These are phyloP conservation scores for Balaeniceps rex DNA, from an alignment of 2,113 vertebrate species.

Conservation along the genomic window DNA sequence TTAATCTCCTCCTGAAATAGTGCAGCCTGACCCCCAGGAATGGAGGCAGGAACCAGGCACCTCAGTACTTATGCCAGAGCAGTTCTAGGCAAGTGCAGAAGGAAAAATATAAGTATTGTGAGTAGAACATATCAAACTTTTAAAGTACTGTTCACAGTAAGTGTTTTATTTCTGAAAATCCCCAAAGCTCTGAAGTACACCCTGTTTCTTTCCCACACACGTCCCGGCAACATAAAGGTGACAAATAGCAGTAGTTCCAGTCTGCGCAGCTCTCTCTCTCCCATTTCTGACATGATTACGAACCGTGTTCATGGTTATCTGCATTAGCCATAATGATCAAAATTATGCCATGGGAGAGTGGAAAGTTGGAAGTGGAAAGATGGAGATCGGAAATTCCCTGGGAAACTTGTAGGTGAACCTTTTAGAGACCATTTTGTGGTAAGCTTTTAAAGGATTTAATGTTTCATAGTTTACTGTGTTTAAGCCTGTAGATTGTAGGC, in stretches of 20 bases:
- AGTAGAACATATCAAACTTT: not conserved
- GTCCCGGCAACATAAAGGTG: not conserved
- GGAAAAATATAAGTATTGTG: not conserved
- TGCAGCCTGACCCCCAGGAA: not conserved
- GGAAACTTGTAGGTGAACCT: not conserved
- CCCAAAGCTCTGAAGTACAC: not conserved
- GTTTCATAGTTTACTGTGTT: not conserved
- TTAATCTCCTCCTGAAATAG: not conserved
- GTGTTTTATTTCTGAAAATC: not conserved
- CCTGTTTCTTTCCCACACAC: not conserved
- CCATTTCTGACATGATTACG: not conserved
- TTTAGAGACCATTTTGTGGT: not conserved
- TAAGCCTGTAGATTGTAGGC: not conserved
- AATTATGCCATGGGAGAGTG: not conserved
- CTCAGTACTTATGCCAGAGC: not conserved
- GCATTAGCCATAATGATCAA: not conserved
- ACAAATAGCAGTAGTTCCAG: not conserved
- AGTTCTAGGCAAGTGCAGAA: not conserved
- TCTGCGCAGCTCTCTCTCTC: not conserved
- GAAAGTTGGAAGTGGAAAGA: not conserved
- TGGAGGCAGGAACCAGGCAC: not conserved
- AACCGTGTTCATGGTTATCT: not conserved
- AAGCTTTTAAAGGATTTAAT: not conserved
- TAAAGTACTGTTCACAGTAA: not conserved
- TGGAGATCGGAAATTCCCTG: not conserved